Percentiles rank a stretch among this genome's conserved stretches.
phyloP scores from a whole-genome alignment of 2,113 vertebrate genomes.

The Pseudopodoces humilis region DNA sequence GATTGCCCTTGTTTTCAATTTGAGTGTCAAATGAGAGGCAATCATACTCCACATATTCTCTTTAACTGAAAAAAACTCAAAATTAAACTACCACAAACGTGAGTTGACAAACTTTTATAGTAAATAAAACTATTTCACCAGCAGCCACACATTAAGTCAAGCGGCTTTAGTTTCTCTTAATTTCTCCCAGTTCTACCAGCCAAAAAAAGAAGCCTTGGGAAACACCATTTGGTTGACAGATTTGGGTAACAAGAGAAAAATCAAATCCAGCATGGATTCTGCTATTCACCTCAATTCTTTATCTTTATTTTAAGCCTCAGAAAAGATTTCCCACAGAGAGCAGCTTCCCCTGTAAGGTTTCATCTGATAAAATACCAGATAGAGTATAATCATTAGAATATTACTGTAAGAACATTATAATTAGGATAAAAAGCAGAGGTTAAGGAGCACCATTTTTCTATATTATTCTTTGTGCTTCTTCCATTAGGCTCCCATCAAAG shows the following conservation, averaged over 20 bases:
- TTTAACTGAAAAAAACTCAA: background rate
- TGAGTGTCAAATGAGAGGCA: background rate
- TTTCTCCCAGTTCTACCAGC: background rate
- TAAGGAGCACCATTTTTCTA: background rate
- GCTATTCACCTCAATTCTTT: background rate
- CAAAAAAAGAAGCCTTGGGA: background rate
- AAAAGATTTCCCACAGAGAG: background rate
- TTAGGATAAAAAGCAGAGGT: background rate
- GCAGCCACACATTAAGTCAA: background rate
- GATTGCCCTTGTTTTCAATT: background rate
- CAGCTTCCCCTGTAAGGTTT: background rate
- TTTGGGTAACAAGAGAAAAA: background rate
- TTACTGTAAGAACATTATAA: background rate
- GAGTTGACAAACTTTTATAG: background rate
- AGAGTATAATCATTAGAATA: background rate
- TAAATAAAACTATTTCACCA: no score
- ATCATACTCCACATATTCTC: background rate
- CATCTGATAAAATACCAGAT: background rate
- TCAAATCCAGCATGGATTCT: background rate
- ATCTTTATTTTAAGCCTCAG: background rate
- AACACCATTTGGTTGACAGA: background rate
- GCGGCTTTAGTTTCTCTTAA: background rate
- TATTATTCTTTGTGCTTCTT: background rate
- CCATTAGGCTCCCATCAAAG: background rate
- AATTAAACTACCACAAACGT: background rate